Base-by-base conservation (phyloP, 2,113 vertebrate genomes). In the Entomyzon cyanotis region DNA sequence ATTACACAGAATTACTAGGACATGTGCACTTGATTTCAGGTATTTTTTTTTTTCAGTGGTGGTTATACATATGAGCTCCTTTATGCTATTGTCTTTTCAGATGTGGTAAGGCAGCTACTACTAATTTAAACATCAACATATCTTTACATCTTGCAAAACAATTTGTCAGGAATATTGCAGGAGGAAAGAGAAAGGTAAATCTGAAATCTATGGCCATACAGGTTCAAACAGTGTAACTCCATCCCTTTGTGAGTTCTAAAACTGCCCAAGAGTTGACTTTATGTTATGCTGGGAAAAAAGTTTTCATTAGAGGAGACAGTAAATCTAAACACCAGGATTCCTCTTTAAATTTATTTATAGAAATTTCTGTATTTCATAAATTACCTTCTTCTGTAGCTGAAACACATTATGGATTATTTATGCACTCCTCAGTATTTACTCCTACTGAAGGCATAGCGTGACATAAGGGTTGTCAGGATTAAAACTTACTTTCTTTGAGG, bases 1-100 rank as follows among this genome's bases (percentile, higher is more conserved):
- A 21, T 52, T 86, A 44, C 21, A 59, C 37, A 59, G 59, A 86
- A 50, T 59, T 52, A 68, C 31, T 27, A 27, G 9, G 15, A 50
- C 15, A 14, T 0, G 1, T 37, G 25, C n/a, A 37, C 4, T 19
- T 5, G 0, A 49, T 47, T 62, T 50, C 47, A 19, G 25, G 17
- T 44, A 44, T 25, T 5, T 15, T 25, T 30, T 27, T 44, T 70
- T 64, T 5, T 37, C n/a, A 42, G 16, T 28, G 22, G 62, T 21
- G 3, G 4, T 55, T 82, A 25, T 18, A 8, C 1, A 1, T 4
- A 50, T 21, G 30, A 70, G 3, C 15, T 55, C 30, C n/a, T 68
- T 87, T 37, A 18, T 20, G 47, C 25, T 27, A 4, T 24, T 37
- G 12, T 49, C n/a, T 87, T 56, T 44, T 84, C 30, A 89, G 39